These are phyloP conservation scores for Griposia aprilina DNA, from an alignment of 2,888 invertebrate species.

Conservation along the genomic window DNA sequence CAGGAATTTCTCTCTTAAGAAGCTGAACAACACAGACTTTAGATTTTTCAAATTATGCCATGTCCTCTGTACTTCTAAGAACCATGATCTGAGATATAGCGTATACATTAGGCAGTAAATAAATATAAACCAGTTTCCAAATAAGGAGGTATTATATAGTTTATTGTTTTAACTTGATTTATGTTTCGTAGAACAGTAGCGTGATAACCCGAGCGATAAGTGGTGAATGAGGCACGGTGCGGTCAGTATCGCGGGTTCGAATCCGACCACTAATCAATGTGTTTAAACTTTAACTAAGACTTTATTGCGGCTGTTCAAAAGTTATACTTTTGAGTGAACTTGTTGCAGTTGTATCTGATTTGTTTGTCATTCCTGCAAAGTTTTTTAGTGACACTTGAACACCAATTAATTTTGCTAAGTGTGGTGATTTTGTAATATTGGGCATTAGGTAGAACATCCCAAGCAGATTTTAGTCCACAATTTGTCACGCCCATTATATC, in stretches of 20 bases:
- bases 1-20: background rate
- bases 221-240: constrained; percentile 21
- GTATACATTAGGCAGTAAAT: constrained; percentile 30
- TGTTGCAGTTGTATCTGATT: background rate
- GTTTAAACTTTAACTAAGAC: constrained; percentile 2
- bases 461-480: background rate
- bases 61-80: constrained; percentile 14
- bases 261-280: constrained; percentile 34
- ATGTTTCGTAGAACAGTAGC: constrained; percentile 43
- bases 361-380: background rate
- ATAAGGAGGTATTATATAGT: constrained; percentile 36
- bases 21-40: background rate
- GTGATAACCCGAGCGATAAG: constrained; percentile 39
- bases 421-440: too few species aligned
- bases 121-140: constrained; percentile 46
- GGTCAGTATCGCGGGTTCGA: constrained; percentile 31
- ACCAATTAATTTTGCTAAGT: background rate
- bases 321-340: background rate
- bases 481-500: background rate
- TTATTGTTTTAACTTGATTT: constrained; percentile 46
- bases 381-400: background rate
- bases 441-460: background rate
- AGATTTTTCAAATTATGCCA: background rate
- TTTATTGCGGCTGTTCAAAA: background rate
- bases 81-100: constrained; percentile 4